phyloP scores from a whole-genome alignment of 2,113 vertebrate genomes.

The Seriola aureovittata region DNA sequence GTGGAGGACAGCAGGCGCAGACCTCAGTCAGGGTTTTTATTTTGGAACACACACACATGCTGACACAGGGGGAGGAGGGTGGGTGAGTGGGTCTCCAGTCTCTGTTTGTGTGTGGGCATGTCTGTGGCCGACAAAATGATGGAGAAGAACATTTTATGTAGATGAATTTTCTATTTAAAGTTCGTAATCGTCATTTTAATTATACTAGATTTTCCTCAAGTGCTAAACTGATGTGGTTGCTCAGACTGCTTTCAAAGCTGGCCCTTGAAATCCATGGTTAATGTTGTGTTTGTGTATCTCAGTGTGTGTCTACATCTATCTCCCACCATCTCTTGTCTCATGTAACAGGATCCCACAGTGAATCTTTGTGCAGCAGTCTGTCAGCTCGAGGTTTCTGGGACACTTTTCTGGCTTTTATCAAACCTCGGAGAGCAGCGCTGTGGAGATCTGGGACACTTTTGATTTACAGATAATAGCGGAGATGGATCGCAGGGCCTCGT shows the following conservation, averaged over 20 bases:
- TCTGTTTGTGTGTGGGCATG: slow-evolving; percentile 32
- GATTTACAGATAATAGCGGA: slow-evolving; percentile 51
- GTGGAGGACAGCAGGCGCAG: slow-evolving; percentile 58
- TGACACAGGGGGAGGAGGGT: not conserved
- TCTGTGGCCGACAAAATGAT: slow-evolving; percentile 17
- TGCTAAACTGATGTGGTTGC: not conserved
- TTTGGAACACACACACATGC: slow-evolving; percentile 54
- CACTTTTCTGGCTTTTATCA: slow-evolving; percentile 50
- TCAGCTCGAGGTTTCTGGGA: slow-evolving; percentile 34
- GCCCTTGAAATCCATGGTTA: not conserved
- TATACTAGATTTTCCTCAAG: not conserved
- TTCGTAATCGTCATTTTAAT: not conserved
- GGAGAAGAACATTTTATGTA: not conserved
- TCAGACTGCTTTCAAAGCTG: not conserved
- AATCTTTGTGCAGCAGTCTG: slow-evolving; percentile 39
- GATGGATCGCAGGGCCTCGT: slow-evolving; percentile 2
- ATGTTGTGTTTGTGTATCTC: slow-evolving; percentile 12
- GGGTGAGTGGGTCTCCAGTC: not conserved
- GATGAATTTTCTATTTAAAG: not conserved
- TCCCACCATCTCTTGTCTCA: slow-evolving; percentile 14
- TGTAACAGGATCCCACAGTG: slow-evolving; percentile 56
- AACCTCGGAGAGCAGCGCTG: slow-evolving; percentile 18
- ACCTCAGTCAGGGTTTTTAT: slow-evolving; percentile 63
- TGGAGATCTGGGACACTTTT: slow-evolving; percentile 36
- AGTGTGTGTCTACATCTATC: slow-evolving; percentile 9